A percentile compares a stretch with the other conserved stretches of the same genome.
Conservation (phyloP, 2,888 invertebrate species). For the Lochmaea capreae region DNA sequence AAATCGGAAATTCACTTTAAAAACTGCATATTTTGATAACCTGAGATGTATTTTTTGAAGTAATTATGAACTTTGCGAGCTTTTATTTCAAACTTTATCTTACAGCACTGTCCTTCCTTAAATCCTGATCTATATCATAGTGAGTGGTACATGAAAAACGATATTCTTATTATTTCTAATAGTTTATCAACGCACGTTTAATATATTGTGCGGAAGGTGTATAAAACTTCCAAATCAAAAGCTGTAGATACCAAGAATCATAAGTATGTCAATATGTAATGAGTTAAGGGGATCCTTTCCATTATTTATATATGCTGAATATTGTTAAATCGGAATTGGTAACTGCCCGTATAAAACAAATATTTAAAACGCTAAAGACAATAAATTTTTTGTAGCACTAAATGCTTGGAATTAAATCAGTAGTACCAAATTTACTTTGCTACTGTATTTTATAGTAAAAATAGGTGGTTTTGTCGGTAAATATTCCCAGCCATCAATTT, state of each 20-base stretch:
- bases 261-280: background rate
- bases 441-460: too few relatives aligned
- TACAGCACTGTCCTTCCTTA: too few relatives aligned
- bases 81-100: too few relatives aligned
- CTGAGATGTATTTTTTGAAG: too few relatives aligned
- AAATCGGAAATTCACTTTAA: too few relatives aligned
- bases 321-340: background rate
- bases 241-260: background rate
- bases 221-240: background rate
- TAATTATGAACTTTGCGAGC: too few relatives aligned
- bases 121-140: too few relatives aligned
- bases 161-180: background rate
- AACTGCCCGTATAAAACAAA: background rate
- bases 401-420: too few relatives aligned
- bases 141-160: background rate
- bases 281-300: background rate
- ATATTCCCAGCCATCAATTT: background rate
- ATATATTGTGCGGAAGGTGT: background rate
- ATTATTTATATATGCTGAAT: conserved; percentile 2
- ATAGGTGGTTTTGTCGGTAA: too few relatives aligned
- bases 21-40: too few relatives aligned
- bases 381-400: background rate
- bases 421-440: too few relatives aligned
- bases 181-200: background rate
- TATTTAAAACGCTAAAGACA: background rate